Evolutionary conservation across 2,797 vertebrate species (phyloP).

Genomic region (Argentina silus): DNA sequence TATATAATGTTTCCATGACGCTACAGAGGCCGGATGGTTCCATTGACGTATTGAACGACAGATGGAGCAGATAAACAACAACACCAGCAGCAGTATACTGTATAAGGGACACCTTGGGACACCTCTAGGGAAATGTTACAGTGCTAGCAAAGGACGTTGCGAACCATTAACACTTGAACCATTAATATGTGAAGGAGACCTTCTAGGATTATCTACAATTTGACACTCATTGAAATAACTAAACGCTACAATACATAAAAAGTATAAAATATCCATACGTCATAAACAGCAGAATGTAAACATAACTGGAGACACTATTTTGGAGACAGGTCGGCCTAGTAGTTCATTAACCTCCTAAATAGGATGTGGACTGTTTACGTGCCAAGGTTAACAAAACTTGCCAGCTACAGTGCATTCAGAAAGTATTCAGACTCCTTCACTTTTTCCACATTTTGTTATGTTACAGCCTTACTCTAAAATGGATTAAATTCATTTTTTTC

Average conservation of each 20-base stretch:
- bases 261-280: not conserved
- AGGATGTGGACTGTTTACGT: no score
- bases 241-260: not conserved
- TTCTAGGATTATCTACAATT: not conserved
- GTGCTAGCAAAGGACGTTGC: not conserved
- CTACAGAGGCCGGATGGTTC: constrained; percentile 26
- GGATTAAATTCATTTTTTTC: no score
- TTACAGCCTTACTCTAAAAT: no score
- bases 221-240: not conserved
- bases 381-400: no score
- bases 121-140: not conserved
- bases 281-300: not conserved
- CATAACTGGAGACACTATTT: not conserved
- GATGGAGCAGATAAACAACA: constrained; percentile 39
- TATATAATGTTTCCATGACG: constrained; percentile 55
- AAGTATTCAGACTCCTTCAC: no score
- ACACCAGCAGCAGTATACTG: not conserved
- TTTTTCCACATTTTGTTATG: no score
- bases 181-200: not conserved
- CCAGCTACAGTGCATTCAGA: no score
- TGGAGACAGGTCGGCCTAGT: no score
- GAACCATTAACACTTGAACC: not conserved
- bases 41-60: constrained; percentile 30
- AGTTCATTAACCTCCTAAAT: no score
- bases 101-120: constrained; percentile 2